A percentile compares a stretch with the other conserved stretches of the same genome.
These are phyloP conservation scores for Reticulitermes lucifugus DNA, from an alignment of 2,888 invertebrate species.

Conservation along the genomic window DNA sequence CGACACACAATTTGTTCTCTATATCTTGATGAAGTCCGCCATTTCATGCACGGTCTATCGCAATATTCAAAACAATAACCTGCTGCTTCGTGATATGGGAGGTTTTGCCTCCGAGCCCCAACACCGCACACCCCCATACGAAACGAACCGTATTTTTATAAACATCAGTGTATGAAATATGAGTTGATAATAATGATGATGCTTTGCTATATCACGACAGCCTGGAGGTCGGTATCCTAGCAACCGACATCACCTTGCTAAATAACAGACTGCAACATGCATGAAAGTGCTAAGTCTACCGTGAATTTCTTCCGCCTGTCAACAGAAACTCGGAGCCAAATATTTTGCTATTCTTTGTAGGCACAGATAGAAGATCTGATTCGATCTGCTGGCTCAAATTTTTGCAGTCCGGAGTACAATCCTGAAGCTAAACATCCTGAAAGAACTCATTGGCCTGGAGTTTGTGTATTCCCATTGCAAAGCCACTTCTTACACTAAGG, in stretches of 20 bases:
- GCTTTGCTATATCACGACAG: not conserved
- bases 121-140: not conserved
- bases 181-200: conserved; percentile 12
- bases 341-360: too few species aligned
- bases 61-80: not conserved
- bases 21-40: not conserved
- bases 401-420: too few species aligned
- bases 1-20: not conserved
- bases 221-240: conserved; percentile 7
- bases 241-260: not conserved
- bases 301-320: not conserved
- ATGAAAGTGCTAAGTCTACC: conserved; percentile 8
- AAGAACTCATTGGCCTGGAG: too few species aligned
- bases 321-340: not conserved
- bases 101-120: not conserved
- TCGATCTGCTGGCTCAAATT: too few species aligned
- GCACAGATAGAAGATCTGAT: too few species aligned
- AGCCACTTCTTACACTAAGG: too few species aligned
- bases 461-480: too few species aligned
- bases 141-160: not conserved
- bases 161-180: conserved; percentile 4
- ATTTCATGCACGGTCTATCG: not conserved
- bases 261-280: not conserved
- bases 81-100: not conserved
- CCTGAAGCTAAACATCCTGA: too few species aligned